Evolutionary conservation across 1,140 invertebrate species (phyloP), one percentile per base, ranked within the genome.

Genomic region (Ostrea denselamellosa): DNA sequence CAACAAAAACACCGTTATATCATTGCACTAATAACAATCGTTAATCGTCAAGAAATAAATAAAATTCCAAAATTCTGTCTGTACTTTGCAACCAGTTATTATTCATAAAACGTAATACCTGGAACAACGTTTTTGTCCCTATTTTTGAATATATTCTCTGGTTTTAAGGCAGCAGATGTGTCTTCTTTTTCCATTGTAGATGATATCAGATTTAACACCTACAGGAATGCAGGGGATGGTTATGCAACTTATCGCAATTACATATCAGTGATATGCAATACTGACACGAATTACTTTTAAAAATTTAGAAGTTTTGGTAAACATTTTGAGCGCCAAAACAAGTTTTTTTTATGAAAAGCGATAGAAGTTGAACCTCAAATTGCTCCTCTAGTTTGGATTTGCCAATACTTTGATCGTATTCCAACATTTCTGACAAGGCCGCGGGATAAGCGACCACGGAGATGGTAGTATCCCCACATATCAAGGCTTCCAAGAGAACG

Each of bases 401-500:
- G 56, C 91, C 91, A 83, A 93, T 93, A 53, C 89, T 88, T 8
- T 88, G 87, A 84, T 94, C 92, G 89, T 90, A 93, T 71, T 92
- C 89, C 85, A 92, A 90, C 52, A 94, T 89, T 56, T 93, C 92
- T 34, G 90, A 89, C 81, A 92, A 88, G 87, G 92, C 85, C 85
- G 90, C 87, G 77, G 90, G 65, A 84, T 91, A 94, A 54, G 91
- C 89, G 62, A 90, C 89, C 10, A 88, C 89, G 28, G 90, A 86
- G 8, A 94, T 91, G 4, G 93, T 91, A 2, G 98, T 99, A 94
- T 99, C 98, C 3, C 98, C 98, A 95, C 98, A 99, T 90, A 98
- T 97, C 8, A 97, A 97, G 94, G 97, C 97, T 95, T 99, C 98
- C 94, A 99, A 97, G 22, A 99, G 94, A 77, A 98, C 97, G 84